These are phyloP conservation scores for Echinometra lucunter DNA, from an alignment of 53 echinoderm and acorn worm genomes.

Conservation along the genomic window DNA sequence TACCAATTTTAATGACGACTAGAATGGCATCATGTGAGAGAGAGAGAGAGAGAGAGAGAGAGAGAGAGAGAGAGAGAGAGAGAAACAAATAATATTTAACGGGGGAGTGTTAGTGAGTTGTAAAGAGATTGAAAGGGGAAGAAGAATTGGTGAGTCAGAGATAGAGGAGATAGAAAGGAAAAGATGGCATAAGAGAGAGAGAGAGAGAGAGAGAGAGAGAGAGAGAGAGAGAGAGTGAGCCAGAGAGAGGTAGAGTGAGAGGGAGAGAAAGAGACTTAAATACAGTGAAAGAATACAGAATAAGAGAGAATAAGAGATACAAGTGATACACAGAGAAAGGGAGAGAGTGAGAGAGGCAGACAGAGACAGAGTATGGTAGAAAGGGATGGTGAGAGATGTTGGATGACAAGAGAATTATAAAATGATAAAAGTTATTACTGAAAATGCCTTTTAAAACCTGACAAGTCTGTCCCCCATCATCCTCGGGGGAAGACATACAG, in stretches of 20 bases:
- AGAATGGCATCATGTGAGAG: background rate
- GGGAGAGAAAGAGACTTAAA: background rate
- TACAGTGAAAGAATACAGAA: background rate
- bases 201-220: slow-evolving; percentile 1
- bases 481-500: background rate
- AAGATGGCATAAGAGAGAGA: background rate
- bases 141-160: background rate
- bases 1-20: background rate
- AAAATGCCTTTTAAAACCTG: slow-evolving; percentile 36
- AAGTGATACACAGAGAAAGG: background rate
- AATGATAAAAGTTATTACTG: background rate
- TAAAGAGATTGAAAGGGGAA: background rate
- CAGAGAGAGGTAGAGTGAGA: background rate
- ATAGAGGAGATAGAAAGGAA: background rate
- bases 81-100: background rate
- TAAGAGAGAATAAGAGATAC: background rate
- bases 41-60: background rate
- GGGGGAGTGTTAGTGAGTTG: background rate
- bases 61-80: background rate
- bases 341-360: too few relatives aligned
- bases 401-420: background rate
- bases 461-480: background rate
- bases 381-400: background rate
- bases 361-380: background rate
- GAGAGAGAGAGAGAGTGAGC: background rate